Percentiles rank a stretch among this genome's conserved stretches.
phyloP scores from a whole-genome alignment of 2,113 vertebrate species.

The Xenopus borealis region DNA sequence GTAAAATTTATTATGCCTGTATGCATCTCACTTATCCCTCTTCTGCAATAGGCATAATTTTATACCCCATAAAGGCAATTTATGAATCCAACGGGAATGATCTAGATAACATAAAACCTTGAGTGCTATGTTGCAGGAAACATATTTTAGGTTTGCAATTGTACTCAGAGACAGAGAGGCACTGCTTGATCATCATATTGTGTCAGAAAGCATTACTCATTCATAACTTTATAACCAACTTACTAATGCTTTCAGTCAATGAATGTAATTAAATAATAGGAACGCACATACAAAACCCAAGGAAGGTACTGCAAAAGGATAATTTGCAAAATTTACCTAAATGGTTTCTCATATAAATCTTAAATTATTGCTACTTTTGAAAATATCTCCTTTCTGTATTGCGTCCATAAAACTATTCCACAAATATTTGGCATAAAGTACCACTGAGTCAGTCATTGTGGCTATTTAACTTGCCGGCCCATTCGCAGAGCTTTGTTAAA shows the following conservation, averaged over 20 bases:
- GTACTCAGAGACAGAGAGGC: conserved; percentile 65
- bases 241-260: conserved; percentile 64
- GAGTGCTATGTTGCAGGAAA: conserved; percentile 68
- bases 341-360: conserved; percentile 42
- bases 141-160: conserved; percentile 75
- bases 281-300: conserved; percentile 51
- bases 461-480: background rate
- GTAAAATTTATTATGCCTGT: conserved; percentile 75
- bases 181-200: conserved; percentile 69
- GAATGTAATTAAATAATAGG: conserved; percentile 63
- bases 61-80: conserved; percentile 83
- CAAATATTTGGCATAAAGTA: background rate
- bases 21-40: conserved; percentile 76
- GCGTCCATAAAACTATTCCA: background rate
- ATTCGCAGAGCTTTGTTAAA: background rate
- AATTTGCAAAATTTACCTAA: conserved; percentile 34
- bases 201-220: conserved; percentile 66
- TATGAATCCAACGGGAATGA: conserved; percentile 82
- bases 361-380: conserved; percentile 43
- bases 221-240: conserved; percentile 62
- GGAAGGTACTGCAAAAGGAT: conserved; percentile 49
- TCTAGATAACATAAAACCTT: conserved; percentile 74
- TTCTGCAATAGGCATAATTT: conserved; percentile 81
- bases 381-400: conserved; percentile 4
- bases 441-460: no score